Evolutionary conservation across 1,140 invertebrate genomes (phyloP), one percentile per base, ranked within the genome.

Genomic region (Heliconius hermathena): DNA sequence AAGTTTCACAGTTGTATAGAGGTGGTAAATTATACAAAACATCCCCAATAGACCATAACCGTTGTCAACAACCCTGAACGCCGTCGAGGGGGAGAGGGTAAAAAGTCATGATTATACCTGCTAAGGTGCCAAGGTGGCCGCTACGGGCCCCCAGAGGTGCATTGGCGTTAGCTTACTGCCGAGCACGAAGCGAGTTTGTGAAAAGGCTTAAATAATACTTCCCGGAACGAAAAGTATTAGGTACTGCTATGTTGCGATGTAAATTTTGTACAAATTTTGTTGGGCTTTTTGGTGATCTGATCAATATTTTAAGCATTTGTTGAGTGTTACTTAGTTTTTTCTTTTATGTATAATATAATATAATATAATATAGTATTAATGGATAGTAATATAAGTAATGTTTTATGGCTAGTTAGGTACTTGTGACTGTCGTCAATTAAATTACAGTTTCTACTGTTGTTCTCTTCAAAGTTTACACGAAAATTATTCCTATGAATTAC

Each of bases 51-150:
- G 22, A 66, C 60, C 11, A 66, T 66, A 66, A 26, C 60, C 60
- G 26, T 66, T 66, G 60, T 66, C 60, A 66, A 66, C 60, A 66
- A 66, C 22, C 22, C 57, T 60, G 57, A 60, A 26, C 22, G 5
- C 26, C 54, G 54, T 57, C n/a, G 8, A 66, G 60, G 60, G 60
- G 60, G 9, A 13, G 60, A 66, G 60, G 60, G 60, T 66, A 29
- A 66, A 66, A 66, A 13, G 22, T 66, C 22, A 66, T 29, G 60
- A 11, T 66, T 66, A 66, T 66, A 66, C 60, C 60, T 66, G 60
- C 60, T 26, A 16, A 66, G 57, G 57, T 66, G 57, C 57, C 9
- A 66, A 66, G 60, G 26, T 66, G 60, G 60, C 22, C 22, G 22
- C 22, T 66, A 66, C 60, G n/a, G 60, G 60, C 22, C 60, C 57